Evolutionary conservation across 2,113 vertebrate species (phyloP).

Genomic region (Macroglossus sobrinus): DNA sequence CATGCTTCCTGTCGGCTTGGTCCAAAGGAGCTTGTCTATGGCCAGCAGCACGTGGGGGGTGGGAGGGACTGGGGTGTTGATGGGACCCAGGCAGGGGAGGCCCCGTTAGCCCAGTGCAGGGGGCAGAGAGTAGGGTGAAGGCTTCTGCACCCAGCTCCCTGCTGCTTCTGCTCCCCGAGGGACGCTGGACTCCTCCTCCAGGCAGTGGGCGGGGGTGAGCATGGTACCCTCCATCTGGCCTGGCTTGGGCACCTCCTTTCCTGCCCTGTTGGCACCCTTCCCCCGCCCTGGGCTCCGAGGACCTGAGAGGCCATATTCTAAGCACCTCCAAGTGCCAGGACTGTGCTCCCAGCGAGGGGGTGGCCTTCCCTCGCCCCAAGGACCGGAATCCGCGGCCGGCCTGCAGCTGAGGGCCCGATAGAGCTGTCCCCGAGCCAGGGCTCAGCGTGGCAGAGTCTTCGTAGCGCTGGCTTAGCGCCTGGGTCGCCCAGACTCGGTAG

Average conservation of each 20-base stretch:
- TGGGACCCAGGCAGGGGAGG: background rate
- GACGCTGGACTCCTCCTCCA: background rate
- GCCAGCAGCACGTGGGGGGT: background rate
- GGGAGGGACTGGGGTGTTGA: background rate
- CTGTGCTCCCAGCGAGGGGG: background rate
- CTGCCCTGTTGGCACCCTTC: background rate
- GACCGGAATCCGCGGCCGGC: fast-evolving
- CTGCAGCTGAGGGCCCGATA: background rate
- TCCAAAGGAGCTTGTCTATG: background rate
- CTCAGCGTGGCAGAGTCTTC: background rate
- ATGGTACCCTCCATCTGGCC: no score
- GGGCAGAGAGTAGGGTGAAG: background rate
- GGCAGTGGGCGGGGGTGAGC: background rate
- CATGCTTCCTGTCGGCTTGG: background rate
- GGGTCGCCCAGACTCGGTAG: background rate
- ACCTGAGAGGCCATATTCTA: background rate
- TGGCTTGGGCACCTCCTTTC: background rate
- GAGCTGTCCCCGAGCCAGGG: background rate
- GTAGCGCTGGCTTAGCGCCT: no score
- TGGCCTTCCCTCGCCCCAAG: background rate
- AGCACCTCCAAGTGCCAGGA: background rate
- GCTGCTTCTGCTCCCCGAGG: background rate
- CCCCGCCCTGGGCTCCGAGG: background rate
- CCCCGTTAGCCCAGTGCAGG: background rate
- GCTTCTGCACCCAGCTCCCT: background rate